A percentile compares a stretch with the other conserved stretches of the same genome.
Conservation (phyloP, 2,888 invertebrate genomes). For the Sminthurides aquaticus region DNA sequence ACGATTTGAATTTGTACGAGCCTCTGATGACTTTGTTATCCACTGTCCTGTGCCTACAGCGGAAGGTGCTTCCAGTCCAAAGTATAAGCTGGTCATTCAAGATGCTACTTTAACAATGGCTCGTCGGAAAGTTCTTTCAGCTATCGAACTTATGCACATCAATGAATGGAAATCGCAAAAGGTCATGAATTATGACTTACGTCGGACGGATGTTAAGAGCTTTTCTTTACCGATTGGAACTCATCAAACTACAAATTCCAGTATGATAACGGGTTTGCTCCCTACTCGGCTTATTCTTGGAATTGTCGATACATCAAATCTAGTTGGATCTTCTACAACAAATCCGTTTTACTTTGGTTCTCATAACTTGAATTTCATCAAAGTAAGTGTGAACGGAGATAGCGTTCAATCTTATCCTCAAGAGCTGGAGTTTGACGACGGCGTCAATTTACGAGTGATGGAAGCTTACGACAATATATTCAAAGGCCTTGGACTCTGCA, state of each 20-base stretch:
- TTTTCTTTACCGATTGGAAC: constrained; percentile 25
- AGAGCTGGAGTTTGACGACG: neutral
- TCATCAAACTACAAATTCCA: constrained; percentile 15
- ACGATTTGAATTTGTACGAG: constrained; percentile 16
- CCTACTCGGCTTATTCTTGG: constrained; percentile 23
- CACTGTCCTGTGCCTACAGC: constrained; percentile 1
- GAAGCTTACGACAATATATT: constrained; percentile 6
- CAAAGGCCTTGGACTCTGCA: constrained; percentile 1
- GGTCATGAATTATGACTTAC: neutral
- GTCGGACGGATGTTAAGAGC: neutral
- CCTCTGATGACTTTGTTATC: constrained; percentile 17
- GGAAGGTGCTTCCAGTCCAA: neutral
- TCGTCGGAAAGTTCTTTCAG: constrained; percentile 24
- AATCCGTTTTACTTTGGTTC: constrained; percentile 13
- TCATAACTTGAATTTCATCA: neutral
- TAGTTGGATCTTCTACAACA: neutral
- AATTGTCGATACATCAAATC: constrained; percentile 13
- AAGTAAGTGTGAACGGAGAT: neutral
- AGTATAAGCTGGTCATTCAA: constrained; percentile 10
- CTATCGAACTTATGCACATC: neutral
- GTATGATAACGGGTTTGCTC: constrained; percentile 19
- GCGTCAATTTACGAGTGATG: neutral
- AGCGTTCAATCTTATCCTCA: neutral
- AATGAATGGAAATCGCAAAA: neutral
- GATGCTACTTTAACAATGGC: constrained; percentile 19